Conservation (phyloP, 2,113 vertebrate species). For the Phalacrocorax aristotelis region DNA sequence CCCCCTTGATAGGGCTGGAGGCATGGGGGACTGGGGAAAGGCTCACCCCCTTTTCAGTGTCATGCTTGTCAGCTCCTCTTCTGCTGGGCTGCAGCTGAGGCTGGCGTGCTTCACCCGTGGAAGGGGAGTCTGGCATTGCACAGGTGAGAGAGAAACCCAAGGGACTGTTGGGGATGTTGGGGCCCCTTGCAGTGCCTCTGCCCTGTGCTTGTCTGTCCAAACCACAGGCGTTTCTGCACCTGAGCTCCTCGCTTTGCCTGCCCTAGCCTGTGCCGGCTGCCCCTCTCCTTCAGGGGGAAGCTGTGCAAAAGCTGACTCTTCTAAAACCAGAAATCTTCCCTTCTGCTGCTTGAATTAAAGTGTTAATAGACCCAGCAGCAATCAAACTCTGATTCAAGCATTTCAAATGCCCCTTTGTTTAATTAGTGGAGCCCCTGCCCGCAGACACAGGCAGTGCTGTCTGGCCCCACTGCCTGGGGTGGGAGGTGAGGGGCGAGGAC, state of each 20-base stretch:
- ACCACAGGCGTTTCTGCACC: background rate
- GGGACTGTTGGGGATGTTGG: background rate
- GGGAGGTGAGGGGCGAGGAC: background rate
- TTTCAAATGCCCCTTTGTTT: slow-evolving; percentile 40
- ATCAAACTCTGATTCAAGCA: rapidly evolving
- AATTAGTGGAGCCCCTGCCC: background rate
- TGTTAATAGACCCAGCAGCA: background rate
- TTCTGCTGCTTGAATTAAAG: background rate
- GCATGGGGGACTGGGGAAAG: background rate
- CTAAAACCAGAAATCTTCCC: background rate
- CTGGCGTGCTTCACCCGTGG: rapidly evolving
- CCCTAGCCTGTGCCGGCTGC: background rate
- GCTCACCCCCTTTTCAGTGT: background rate
- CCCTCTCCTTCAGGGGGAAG: background rate
- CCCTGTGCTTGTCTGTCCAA: rapidly evolving
- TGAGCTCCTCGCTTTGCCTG: background rate
- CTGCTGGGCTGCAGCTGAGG: background rate
- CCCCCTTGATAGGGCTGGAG: background rate
- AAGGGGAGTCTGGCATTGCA: rapidly evolving
- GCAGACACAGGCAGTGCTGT: background rate
- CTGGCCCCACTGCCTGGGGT: background rate
- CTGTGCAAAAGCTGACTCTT: background rate
- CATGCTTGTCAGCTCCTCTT: background rate
- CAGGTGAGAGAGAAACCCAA: background rate
- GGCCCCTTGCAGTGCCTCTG: background rate